Conservation (phyloP, 2,888 invertebrate genomes). For the Drosophila subsilvestris region DNA sequence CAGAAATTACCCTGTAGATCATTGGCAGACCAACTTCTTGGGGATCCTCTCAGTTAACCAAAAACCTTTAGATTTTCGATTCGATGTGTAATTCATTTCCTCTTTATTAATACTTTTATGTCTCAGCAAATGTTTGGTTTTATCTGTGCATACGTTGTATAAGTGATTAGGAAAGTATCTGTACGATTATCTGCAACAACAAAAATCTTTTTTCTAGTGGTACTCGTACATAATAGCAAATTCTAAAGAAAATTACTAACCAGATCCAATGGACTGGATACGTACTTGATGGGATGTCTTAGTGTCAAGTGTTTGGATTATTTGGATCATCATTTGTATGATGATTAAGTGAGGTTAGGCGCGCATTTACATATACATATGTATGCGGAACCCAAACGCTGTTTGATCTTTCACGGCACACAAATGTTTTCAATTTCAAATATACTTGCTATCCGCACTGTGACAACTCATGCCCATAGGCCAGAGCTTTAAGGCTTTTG, state of each 20-base stretch:
- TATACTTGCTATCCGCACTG: conserved; percentile 8
- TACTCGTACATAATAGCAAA: no score
- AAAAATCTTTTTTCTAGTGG: neutral
- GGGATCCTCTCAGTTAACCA: no score
- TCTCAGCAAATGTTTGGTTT: no score
- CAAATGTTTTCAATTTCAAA: conserved; percentile 15
- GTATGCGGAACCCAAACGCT: conserved; percentile 8
- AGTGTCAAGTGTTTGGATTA: neutral
- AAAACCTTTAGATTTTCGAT: no score
- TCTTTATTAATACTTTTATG: no score
- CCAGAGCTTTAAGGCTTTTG: conserved; percentile 27
- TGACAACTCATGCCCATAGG: conserved; percentile 19
- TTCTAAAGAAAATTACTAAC: neutral
- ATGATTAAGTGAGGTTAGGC: conserved; percentile 5
- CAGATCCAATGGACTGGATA: neutral
- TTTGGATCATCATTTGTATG: conserved; percentile 13
- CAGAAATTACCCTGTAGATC: no score
- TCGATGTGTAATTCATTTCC: no score
- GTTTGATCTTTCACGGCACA: conserved; percentile 19
- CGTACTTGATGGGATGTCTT: neutral
- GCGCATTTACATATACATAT: conserved; percentile 10
- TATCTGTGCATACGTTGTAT: no score
- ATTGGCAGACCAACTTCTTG: no score
- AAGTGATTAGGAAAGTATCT: neutral
- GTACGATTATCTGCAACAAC: neutral